A percentile compares a stretch with the other conserved stretches of the same genome.
phyloP scores from a whole-genome alignment of 2,888 invertebrate species.

The Drosophila neoperkinsi region DNA sequence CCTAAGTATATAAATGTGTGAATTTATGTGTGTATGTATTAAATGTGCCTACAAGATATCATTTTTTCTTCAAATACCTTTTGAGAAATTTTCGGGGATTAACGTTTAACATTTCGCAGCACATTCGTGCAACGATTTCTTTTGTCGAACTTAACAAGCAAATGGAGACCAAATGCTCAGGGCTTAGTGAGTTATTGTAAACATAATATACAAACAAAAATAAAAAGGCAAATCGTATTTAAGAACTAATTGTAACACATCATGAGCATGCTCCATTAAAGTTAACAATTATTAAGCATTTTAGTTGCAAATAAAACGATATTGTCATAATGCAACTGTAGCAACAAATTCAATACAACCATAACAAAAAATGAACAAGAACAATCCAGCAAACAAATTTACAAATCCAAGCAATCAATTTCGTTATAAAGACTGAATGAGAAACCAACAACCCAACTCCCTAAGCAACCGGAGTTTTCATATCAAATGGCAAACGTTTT shows the following conservation, averaged over 20 bases:
- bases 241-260: slow-evolving; percentile 75
- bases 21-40: slow-evolving; percentile 73
- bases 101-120: slow-evolving; percentile 45
- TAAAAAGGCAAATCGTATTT: slow-evolving; percentile 46
- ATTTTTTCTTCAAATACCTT: slow-evolving; percentile 49
- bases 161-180: slow-evolving; percentile 83
- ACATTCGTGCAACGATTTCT: slow-evolving; percentile 57
- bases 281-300: slow-evolving; percentile 44
- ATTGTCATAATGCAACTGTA: slow-evolving; percentile 34
- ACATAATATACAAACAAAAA: slow-evolving; percentile 45
- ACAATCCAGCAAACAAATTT: slow-evolving; percentile 78
- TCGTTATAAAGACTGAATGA: slow-evolving; percentile 71
- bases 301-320: slow-evolving; percentile 54
- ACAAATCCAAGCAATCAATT: slow-evolving; percentile 78
- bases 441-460: slow-evolving; percentile 46
- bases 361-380: slow-evolving; percentile 51
- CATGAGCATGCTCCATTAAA: slow-evolving; percentile 77
- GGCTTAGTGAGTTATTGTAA: slow-evolving; percentile 77
- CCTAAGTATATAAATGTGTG: slow-evolving; percentile 43
- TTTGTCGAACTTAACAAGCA: slow-evolving; percentile 78
- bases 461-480: slow-evolving; percentile 45
- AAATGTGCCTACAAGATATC: slow-evolving; percentile 82
- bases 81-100: slow-evolving; percentile 69
- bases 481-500: slow-evolving; percentile 54
- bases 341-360: slow-evolving; percentile 22